These are phyloP conservation scores for Plagodis dolabraria DNA, from an alignment of 2,888 invertebrate genomes.

Conservation along the genomic window DNA sequence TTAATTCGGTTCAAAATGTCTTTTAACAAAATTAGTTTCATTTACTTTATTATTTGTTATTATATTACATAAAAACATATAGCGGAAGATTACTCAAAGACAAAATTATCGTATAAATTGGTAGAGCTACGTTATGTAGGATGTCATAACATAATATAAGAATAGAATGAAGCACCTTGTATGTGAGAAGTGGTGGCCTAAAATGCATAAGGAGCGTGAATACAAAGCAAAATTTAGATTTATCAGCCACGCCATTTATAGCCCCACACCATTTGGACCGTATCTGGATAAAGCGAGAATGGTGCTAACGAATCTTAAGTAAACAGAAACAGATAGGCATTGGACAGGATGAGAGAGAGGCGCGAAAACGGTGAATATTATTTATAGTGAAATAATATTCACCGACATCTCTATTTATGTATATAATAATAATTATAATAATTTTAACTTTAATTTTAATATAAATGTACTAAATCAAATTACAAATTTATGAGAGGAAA, in stretches of 20 bases:
- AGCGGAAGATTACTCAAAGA: too few species aligned
- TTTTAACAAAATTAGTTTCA: too few species aligned
- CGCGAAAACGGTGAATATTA: background rate
- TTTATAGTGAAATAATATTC: too few species aligned
- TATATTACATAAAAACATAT: too few species aligned
- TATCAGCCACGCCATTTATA: conserved; percentile 41
- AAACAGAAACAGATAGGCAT: conserved; percentile 32
- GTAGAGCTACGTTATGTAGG: too few species aligned
- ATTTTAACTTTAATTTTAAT: too few species aligned
- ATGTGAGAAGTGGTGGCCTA: conserved; percentile 23
- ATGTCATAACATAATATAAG: background rate
- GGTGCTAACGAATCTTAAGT: conserved; percentile 46
- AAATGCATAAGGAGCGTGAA: conserved; percentile 39
- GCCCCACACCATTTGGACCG: conserved; percentile 36
- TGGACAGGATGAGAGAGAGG: conserved; percentile 1
- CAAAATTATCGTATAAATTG: too few species aligned
- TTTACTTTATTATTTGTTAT: too few species aligned
- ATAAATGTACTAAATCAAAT: too few species aligned
- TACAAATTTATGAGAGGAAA: too few species aligned
- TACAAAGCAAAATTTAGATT: conserved; percentile 44
- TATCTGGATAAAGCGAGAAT: conserved; percentile 45
- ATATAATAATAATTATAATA: too few species aligned
- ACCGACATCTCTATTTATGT: background rate
- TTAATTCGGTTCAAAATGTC: too few species aligned
- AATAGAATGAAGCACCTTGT: conserved; percentile 7